Base-by-base conservation (phyloP, 2,888 invertebrate genomes). In the Laothoe populi region DNA sequence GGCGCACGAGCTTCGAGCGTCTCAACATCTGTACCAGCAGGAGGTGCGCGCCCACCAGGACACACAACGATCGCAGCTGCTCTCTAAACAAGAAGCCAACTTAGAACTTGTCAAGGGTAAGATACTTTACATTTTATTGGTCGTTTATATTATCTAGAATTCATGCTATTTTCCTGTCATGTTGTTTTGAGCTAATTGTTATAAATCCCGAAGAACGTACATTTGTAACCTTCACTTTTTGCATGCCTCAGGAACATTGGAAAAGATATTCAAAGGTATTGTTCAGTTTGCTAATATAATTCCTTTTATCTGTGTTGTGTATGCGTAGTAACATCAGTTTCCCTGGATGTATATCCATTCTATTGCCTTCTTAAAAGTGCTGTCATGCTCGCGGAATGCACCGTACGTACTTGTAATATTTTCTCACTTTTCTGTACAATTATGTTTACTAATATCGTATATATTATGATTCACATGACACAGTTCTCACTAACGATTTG, bases 21-120 rank as follows among this genome's bases (percentile, higher is more conserved):
- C 97, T 11, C 96, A 97, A 78, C 96, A 95, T 70, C 94, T 96
- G 65, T 97, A 97, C 78, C 96, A 97, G 78, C 97, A 97, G 84
- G 97, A 98, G 87, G 95, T 98, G 16, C 95, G 96, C 67, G 97
- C 97, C 0, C 97, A 97, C 75, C 97, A 97, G 81, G 97, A 97
- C 86, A 97, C 97, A 3, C 97, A 97, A 83, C 95, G 96, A 76
- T 96, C 96, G 42, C 95, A 96, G 67, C 94, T 97, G 83, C 94
- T 95, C 77, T 97, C 96, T 77, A 96, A 97, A 83, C 98, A 98
- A 85, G 98, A 98, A 88, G 98, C 98, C 59, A 98, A 98, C 88
- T 92, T 97, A 82, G 98, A 98, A 91, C 96, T 97, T 77, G 97
- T 97, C 66, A 98, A 98, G 95, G 96, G 97, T 97, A 74, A 88